Percentiles rank a stretch among this genome's conserved stretches.
phyloP scores from a whole-genome alignment of 2,113 vertebrate species.

The Gavia stellata region DNA sequence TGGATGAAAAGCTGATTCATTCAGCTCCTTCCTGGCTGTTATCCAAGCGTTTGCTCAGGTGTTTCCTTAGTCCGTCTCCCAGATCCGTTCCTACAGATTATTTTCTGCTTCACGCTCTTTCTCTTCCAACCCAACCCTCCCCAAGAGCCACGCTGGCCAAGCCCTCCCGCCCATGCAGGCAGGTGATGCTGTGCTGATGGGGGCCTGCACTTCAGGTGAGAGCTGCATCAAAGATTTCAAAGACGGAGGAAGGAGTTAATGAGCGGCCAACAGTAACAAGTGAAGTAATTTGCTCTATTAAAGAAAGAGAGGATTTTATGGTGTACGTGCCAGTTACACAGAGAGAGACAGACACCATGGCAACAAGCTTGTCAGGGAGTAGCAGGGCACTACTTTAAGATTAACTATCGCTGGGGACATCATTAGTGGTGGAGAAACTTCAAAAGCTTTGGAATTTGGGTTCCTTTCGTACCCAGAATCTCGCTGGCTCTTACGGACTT shows the following conservation, averaged over 20 bases:
- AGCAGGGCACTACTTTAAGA: slow-evolving; percentile 30
- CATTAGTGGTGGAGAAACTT: slow-evolving; percentile 35
- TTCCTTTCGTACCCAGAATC: neutral
- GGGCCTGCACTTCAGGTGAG: neutral
- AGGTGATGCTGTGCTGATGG: neutral
- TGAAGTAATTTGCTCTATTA: slow-evolving; percentile 37
- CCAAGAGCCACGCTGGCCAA: neutral
- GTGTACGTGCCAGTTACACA: neutral
- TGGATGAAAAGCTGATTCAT: neutral
- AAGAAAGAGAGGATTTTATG: slow-evolving; percentile 16
- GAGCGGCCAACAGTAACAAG: neutral
- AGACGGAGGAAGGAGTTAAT: neutral
- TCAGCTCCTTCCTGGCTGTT: neutral
- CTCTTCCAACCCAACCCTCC: neutral
- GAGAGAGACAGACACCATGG: slow-evolving; percentile 51
- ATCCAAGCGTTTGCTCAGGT: neutral
- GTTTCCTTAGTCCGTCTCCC: neutral
- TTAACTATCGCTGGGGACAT: slow-evolving; percentile 13
- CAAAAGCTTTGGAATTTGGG: neutral
- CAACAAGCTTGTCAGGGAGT: slow-evolving; percentile 39
- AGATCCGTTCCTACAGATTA: neutral
- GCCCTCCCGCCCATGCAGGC: neutral
- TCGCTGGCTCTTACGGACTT: neutral
- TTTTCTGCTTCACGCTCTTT: neutral
- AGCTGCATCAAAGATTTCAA: neutral